Conservation (phyloP, 2,113 vertebrate genomes). For the Burhinus oedicnemus region DNA sequence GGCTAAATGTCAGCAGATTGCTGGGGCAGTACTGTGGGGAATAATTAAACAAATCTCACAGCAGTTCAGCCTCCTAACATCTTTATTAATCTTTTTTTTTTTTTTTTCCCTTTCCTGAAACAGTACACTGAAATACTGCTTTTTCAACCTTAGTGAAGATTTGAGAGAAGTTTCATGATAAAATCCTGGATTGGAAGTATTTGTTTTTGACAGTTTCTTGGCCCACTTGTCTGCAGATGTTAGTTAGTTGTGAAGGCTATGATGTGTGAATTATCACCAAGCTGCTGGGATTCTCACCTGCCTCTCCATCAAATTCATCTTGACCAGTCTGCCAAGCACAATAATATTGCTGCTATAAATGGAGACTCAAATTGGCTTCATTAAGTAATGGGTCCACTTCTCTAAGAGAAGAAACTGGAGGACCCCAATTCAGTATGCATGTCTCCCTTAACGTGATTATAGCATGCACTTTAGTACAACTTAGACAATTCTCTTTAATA, state of each 20-base stretch:
- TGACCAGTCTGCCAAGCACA: constrained; percentile 51
- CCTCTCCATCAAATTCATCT: constrained; percentile 60
- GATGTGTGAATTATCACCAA: constrained; percentile 73
- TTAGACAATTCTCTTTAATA: constrained; percentile 74
- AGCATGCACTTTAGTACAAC: constrained; percentile 58
- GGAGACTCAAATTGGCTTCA: not conserved
- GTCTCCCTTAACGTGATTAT: constrained; percentile 34
- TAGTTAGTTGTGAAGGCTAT: constrained; percentile 47
- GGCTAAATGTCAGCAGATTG: constrained; percentile 90
- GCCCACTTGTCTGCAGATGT: constrained; percentile 50
- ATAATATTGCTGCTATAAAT: constrained; percentile 27
- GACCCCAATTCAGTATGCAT: not conserved
- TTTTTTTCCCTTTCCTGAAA: not conserved
- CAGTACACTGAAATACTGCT: constrained; percentile 49
- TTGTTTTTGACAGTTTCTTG: constrained; percentile 61
- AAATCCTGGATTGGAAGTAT: constrained; percentile 40
- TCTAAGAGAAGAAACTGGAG: not conserved
- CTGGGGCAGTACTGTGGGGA: constrained; percentile 85
- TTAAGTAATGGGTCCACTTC: not conserved
- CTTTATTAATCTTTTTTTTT: constrained; percentile 82
- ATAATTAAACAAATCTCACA: constrained; percentile 88
- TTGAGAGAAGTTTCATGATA: constrained; percentile 67
- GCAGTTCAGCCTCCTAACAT: constrained; percentile 86
- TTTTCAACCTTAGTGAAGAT: constrained; percentile 65
- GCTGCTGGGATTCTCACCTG: constrained; percentile 71